Conservation (phyloP, 2,888 invertebrate species). For the Diplazon laetatorius region DNA sequence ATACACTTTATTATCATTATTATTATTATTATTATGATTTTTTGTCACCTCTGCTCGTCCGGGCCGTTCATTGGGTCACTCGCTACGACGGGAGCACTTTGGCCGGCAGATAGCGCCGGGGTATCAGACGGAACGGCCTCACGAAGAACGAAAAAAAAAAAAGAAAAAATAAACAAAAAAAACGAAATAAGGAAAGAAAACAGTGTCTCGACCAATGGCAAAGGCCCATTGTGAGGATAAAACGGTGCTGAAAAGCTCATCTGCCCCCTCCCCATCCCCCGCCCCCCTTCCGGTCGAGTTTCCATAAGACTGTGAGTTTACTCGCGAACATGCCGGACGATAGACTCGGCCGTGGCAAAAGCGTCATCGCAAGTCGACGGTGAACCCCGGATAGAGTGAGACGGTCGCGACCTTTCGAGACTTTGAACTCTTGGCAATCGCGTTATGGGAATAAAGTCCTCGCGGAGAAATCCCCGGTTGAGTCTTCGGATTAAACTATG, state of each 20-base stretch:
- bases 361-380: slow-evolving; percentile 16
- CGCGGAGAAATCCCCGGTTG: slow-evolving; percentile 13
- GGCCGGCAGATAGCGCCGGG: slow-evolving; percentile 40
- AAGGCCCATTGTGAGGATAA: slow-evolving; percentile 29
- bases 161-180: too few species aligned
- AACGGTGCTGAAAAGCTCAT: slow-evolving; percentile 10
- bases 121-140: slow-evolving; percentile 49
- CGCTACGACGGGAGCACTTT: background rate
- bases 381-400: slow-evolving; percentile 20
- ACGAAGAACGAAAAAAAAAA: slow-evolving; percentile 25
- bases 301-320: slow-evolving; percentile 20
- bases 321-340: slow-evolving; percentile 34
- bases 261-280: background rate
- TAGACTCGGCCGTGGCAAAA: slow-evolving; percentile 27
- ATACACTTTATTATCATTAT: slow-evolving; percentile 37
- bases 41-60: slow-evolving; percentile 30
- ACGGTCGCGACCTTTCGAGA: slow-evolving; percentile 32
- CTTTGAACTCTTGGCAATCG: slow-evolving; percentile 35
- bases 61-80: slow-evolving; percentile 1
- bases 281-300: slow-evolving; percentile 24
- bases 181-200: slow-evolving; percentile 27
- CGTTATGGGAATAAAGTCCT: slow-evolving; percentile 40
- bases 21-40: too few species aligned
- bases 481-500: slow-evolving; percentile 10
- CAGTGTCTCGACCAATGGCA: slow-evolving; percentile 14